These are phyloP conservation scores for Agapornis roseicollis DNA, from an alignment of 2,113 vertebrate genomes.

Conservation along the genomic window DNA sequence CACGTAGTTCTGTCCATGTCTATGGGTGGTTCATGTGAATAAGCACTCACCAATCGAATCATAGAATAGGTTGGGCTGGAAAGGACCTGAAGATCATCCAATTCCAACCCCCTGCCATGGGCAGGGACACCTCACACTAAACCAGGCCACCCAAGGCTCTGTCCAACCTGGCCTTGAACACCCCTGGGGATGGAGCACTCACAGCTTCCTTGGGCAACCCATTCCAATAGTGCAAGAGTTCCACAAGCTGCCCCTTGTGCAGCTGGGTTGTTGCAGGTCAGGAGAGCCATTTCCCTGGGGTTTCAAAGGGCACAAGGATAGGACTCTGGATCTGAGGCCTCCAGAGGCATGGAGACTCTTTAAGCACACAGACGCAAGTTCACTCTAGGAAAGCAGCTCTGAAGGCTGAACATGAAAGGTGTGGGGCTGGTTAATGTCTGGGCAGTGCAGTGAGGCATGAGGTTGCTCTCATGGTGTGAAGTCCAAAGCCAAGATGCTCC, in stretches of 20 bases:
- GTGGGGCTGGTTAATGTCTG: not conserved
- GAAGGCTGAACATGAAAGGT: not conserved
- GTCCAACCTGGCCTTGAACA: no score
- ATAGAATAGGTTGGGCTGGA: no score
- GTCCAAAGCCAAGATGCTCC: not conserved
- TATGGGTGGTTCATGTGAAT: not conserved
- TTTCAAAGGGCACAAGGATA: accelerated
- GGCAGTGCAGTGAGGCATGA: not conserved
- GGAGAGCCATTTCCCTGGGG: not conserved
- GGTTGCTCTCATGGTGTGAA: accelerated
- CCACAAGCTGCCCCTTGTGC: not conserved
- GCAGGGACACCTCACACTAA: no score
- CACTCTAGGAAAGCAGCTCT: not conserved
- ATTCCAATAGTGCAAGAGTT: not conserved
- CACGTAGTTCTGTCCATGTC: not conserved
- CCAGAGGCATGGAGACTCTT: not conserved
- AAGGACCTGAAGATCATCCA: no score
- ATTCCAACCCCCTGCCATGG: no score
- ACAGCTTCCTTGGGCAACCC: no score
- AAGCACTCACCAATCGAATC: not conserved
- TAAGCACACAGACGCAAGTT: accelerated
- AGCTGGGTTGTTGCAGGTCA: not conserved
- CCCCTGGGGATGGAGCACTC: no score
- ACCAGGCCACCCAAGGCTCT: no score
- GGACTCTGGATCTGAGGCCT: not conserved